Conservation (phyloP, 2,797 vertebrate genomes). For the Chaetophractus vellerosus region DNA sequence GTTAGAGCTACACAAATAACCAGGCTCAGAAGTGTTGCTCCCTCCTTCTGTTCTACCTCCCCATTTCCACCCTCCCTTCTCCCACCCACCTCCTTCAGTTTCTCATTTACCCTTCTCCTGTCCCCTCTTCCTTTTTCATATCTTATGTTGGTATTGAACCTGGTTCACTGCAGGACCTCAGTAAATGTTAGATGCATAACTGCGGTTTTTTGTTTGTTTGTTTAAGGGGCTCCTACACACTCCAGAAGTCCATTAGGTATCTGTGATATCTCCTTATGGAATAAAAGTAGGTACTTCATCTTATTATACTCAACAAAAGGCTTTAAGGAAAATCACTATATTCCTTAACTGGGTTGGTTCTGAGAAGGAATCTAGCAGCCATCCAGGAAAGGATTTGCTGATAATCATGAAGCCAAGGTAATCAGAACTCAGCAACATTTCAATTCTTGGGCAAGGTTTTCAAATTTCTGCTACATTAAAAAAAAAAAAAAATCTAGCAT, state of each 20-base stretch:
- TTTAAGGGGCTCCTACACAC: background rate
- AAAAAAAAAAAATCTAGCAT: background rate
- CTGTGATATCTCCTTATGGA: background rate
- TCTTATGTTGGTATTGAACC: background rate
- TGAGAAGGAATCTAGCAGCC: background rate
- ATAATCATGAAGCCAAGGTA: background rate
- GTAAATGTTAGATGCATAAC: fast-evolving
- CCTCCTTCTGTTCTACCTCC: fast-evolving
- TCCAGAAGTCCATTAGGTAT: too few relatives aligned
- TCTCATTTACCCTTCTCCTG: background rate
- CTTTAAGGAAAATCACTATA: background rate
- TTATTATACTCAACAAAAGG: background rate
- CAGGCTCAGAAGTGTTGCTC: background rate
- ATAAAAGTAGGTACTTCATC: background rate
- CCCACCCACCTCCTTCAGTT: background rate
- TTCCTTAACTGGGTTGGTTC: background rate
- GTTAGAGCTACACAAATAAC: background rate
- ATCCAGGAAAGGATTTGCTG: background rate
- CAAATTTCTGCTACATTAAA: background rate
- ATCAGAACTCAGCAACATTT: background rate
- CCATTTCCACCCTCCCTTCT: fast-evolving
- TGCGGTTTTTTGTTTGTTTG: too few relatives aligned
- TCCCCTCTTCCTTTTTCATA: background rate
- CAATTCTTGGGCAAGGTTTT: background rate
- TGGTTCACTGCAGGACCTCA: background rate